A percentile compares a stretch with the other conserved stretches of the same genome.
phyloP scores from a whole-genome alignment of 2,113 vertebrate genomes.

The Loxodonta africana region DNA sequence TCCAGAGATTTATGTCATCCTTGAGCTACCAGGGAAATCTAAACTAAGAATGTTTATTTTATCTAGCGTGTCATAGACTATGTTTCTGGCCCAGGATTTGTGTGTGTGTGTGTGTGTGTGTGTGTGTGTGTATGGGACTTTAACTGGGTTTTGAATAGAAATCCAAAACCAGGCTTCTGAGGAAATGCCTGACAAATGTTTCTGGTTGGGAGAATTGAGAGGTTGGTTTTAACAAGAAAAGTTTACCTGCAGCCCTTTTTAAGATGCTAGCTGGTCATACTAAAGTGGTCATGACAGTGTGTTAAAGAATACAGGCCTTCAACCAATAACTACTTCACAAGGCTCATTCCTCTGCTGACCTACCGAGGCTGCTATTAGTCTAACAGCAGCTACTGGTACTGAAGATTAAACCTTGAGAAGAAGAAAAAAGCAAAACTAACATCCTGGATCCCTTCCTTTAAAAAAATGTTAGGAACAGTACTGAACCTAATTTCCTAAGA shows the following conservation, averaged over 20 bases:
- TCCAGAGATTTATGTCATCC: constrained; percentile 33
- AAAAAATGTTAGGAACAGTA: constrained; percentile 30
- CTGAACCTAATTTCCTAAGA: constrained; percentile 48
- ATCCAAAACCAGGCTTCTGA: constrained; percentile 32
- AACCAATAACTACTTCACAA: constrained; percentile 30
- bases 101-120: background rate
- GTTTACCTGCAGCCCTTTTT: constrained; percentile 54
- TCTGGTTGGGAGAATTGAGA: background rate
- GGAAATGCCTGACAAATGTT: constrained; percentile 29
- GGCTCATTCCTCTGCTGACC: constrained; percentile 39
- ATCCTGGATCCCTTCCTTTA: constrained; percentile 16
- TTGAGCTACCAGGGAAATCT: background rate
- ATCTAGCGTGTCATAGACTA: background rate
- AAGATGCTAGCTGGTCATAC: constrained; percentile 34
- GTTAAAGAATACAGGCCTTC: background rate
- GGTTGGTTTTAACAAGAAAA: background rate
- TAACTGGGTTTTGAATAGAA: constrained; percentile 61
- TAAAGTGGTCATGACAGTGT: constrained; percentile 12
- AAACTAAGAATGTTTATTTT: constrained; percentile 60
- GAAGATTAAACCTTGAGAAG: constrained; percentile 4
- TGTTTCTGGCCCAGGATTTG: background rate
- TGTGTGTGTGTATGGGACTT: background rate
- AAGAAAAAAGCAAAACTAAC: constrained; percentile 46
- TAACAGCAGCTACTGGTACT: background rate
- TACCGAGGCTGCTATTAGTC: constrained; percentile 56